A percentile compares a stretch with the other conserved stretches of the same genome.
Evolutionary conservation across 1,140 invertebrate species (phyloP).

Genomic region (Pogonomyrmex barbatus): DNA sequence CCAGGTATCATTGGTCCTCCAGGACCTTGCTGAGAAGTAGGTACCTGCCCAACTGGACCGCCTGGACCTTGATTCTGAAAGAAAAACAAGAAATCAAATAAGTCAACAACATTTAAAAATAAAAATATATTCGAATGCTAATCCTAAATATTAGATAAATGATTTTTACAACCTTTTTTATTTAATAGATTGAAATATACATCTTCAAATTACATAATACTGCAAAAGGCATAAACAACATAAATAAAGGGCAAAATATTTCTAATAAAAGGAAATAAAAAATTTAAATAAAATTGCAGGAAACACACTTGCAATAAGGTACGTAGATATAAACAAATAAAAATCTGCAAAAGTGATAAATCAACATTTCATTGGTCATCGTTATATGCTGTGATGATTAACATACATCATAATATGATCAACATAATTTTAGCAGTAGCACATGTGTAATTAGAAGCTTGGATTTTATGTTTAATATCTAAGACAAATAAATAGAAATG

Average conservation of each 20-base stretch:
- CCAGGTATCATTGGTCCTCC: conserved; percentile 74
- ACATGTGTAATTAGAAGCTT: no score
- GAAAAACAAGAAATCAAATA: not conserved
- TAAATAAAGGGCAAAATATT: not conserved
- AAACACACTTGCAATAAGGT: not conserved
- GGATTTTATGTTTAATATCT: no score
- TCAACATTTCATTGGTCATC: not conserved
- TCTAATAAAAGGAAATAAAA: not conserved
- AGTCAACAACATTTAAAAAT: not conserved
- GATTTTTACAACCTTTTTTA: not conserved
- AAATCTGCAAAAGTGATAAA: conserved; percentile 6
- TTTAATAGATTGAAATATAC: conserved; percentile 9
- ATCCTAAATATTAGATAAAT: not conserved
- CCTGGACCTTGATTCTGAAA: conserved; percentile 78
- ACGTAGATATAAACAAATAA: not conserved
- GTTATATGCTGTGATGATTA: not conserved
- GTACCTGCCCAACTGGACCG: conserved; percentile 64
- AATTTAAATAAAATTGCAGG: not conserved
- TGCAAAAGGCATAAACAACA: not conserved
- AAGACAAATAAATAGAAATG: no score
- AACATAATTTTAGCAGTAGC: not conserved
- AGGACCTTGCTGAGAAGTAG: conserved; percentile 70
- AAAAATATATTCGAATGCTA: not conserved
- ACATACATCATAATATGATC: not conserved
- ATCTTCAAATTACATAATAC: not conserved